A percentile compares a stretch with the other conserved stretches of the same genome.
Conservation (phyloP, 23 tunicate species). For the Halocynthia aurantium region DNA sequence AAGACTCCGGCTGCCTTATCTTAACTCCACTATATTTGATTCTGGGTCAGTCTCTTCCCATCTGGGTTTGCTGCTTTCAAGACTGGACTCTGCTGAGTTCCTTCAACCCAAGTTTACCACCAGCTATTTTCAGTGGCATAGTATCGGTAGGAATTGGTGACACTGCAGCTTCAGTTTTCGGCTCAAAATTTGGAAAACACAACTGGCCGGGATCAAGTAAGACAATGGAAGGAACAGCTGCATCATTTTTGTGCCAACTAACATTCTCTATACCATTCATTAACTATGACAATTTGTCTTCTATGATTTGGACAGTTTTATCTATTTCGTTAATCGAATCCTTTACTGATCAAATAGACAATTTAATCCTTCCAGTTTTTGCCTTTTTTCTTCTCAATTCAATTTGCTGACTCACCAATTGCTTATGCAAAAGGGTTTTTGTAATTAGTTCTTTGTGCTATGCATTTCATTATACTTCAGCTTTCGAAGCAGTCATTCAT, state of each 20-base stretch:
- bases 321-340: conserved; percentile 62
- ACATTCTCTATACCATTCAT: conserved; percentile 1
- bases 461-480: too few relatives aligned
- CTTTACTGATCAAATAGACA: conserved; percentile 67
- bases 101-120: conserved; percentile 9
- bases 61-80: conserved; percentile 58
- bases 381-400: conserved; percentile 34
- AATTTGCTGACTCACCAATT: too few relatives aligned
- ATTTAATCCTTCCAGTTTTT: conserved; percentile 63
- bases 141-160: conserved; percentile 91
- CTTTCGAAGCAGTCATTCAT: too few relatives aligned
- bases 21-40: conserved; percentile 73
- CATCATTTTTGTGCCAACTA: conserved; percentile 49
- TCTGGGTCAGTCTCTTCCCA: conserved; percentile 72
- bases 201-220: conserved; percentile 44
- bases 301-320: conserved; percentile 18
- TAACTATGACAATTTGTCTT: neutral
- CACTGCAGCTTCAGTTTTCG: conserved; percentile 81
- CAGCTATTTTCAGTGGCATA: conserved; percentile 59
- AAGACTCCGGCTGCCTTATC: conserved; percentile 66
- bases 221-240: conserved; percentile 68
- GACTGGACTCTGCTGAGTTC: conserved; percentile 14
- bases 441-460: too few relatives aligned
- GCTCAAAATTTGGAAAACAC: conserved; percentile 59
- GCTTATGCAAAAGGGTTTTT: too few relatives aligned